Base-by-base conservation (phyloP, 2,113 vertebrate genomes). In the Lathamus discolor region DNA sequence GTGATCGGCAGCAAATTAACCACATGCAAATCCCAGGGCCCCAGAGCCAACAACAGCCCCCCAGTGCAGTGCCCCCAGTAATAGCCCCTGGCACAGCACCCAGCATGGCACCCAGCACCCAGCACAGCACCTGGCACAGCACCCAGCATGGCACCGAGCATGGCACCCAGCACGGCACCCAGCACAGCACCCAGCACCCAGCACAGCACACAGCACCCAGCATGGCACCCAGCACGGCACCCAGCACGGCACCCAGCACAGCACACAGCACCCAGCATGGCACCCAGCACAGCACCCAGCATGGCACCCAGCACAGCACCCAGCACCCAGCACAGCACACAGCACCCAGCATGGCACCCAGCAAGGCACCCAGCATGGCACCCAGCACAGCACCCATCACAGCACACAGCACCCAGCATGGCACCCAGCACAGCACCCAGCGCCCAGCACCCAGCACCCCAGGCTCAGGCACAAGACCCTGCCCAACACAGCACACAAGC, bases 1-100 rank as follows among this genome's bases (percentile, higher is more conserved):
- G 1, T 3, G 4, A 13, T 52, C 3, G 31, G 39, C 14, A 13
- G 27, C 1, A 4, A 48, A 51, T 43, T 13, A 51, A 25, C n/a
- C 8, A 0, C 51, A 11, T 5, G 54, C 10, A 25, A 23, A 57
- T 12, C 68, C 54, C 55, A 24, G 33, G 19, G 4, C 3, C 6
- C 10, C 8, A 4, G 72, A 83, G 46, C 46, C 9, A 35, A 12
- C 25, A 3, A 3, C 33, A 31, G 31, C 68, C 37, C 3, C 0
- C 2, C 29, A 51, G 69, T 4, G 0, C 4, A 2, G 35, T 23
- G 63, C 49, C 49, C 25, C 62, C 9, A 8, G 44, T 29, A 8
- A 39, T 23, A 41, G 57, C 51, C 44, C 70, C 27, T 9, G 64
- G 59, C 64, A 49, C 20, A 24, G 57, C 52, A 18, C 51, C 43